A percentile compares a stretch with the other conserved stretches of the same genome.
phyloP scores from a whole-genome alignment of 2,797 vertebrate species.

The Micromesistius poutassou region DNA sequence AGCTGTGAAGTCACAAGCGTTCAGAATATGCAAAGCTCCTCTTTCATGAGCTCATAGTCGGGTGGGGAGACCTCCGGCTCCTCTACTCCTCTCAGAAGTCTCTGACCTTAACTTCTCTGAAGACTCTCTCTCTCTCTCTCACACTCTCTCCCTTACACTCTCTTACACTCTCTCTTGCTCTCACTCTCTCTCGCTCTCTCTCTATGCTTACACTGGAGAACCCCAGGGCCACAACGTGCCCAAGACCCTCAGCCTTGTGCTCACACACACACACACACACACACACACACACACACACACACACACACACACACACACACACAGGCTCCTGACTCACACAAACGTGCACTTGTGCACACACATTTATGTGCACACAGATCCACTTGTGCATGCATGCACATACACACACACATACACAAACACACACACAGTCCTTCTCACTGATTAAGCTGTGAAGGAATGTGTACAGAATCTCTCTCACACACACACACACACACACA shows the following conservation, averaged over 20 bases:
- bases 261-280: background rate
- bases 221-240: constrained; percentile 38
- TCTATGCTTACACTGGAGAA: constrained; percentile 31
- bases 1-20: constrained; percentile 65
- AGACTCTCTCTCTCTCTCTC: constrained; percentile 21
- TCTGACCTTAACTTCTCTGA: constrained; percentile 52
- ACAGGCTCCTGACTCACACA: background rate
- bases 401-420: too few relatives aligned
- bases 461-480: background rate
- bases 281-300: too few relatives aligned
- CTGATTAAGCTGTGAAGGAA: too few relatives aligned
- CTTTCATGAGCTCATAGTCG: constrained; percentile 14
- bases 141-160: background rate
- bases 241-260: background rate
- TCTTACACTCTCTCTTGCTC: background rate
- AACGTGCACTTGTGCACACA: background rate
- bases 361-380: too few relatives aligned
- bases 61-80: background rate
- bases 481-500: constrained; percentile 1
- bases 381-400: too few relatives aligned
- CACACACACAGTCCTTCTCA: too few relatives aligned
- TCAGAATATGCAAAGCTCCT: constrained; percentile 63
- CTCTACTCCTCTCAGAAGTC: constrained; percentile 37
- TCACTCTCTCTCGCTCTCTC: constrained; percentile 5
- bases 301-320: background rate